Percentiles rank a stretch among this genome's conserved stretches.
phyloP scores from a whole-genome alignment of 2,888 invertebrate genomes.

The Pollenia angustigena region DNA sequence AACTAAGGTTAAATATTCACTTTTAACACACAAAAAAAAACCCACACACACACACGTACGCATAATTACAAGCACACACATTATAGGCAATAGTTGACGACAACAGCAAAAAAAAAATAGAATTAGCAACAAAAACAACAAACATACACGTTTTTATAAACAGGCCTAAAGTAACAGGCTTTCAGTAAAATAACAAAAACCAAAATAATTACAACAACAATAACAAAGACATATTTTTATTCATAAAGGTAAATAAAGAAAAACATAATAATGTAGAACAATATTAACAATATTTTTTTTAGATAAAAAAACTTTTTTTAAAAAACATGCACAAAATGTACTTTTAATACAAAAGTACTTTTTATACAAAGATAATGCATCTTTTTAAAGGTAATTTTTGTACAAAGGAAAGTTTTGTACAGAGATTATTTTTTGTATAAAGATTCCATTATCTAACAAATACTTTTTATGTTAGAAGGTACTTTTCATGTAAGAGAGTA shows the following conservation, averaged over 20 bases:
- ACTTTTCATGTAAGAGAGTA: no score
- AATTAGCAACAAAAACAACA: not conserved
- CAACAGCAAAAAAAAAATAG: not conserved
- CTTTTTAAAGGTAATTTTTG: no score
- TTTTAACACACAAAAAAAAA: constrained; percentile 17
- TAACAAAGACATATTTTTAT: not conserved
- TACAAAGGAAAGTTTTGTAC: no score
- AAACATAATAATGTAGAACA: not conserved
- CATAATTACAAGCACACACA: not conserved
- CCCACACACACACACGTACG: not conserved
- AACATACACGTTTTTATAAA: not conserved
- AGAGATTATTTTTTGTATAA: no score
- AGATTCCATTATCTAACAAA: no score
- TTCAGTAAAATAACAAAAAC: constrained; percentile 2
- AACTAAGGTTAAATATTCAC: constrained; percentile 67
- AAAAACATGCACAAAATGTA: not conserved
- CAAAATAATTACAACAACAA: not conserved
- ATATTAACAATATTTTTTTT: not conserved
- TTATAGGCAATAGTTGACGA: not conserved
- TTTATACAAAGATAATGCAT: no score
- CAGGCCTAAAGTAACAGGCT: not conserved
- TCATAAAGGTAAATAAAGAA: not conserved
- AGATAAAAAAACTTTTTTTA: not conserved
- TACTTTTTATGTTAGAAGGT: no score
- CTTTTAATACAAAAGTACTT: not conserved